These are phyloP conservation scores for Sceliomorpha sp. DNA, from an alignment of 2,888 invertebrate species.

Conservation along the genomic window DNA sequence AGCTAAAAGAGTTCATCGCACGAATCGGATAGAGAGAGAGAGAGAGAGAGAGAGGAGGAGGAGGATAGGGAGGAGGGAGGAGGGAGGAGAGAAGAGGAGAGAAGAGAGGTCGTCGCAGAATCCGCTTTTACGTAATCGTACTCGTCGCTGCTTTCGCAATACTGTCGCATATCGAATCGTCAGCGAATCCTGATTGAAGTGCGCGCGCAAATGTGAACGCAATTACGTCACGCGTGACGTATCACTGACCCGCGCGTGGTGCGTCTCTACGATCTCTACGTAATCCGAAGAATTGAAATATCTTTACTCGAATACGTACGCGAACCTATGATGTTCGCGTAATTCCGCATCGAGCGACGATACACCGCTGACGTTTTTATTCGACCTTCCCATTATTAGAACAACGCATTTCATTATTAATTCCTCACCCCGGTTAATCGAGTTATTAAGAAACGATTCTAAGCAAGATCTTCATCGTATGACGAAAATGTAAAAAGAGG, in stretches of 20 bases:
- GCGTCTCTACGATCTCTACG: constrained; percentile 47
- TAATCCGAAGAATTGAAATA: constrained; percentile 50
- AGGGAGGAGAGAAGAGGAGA: constrained; percentile 15
- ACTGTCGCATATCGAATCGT: constrained; percentile 59
- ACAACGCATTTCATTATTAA: too few species aligned
- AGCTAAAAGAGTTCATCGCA: constrained; percentile 42
- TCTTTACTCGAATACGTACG: constrained; percentile 41
- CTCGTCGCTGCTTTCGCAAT: constrained; percentile 52
- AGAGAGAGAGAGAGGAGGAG: constrained; percentile 3
- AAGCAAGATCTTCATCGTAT: too few species aligned
- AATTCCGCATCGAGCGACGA: too few species aligned
- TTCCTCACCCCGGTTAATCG: too few species aligned
- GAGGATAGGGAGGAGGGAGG: constrained; percentile 1
- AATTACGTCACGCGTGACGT: constrained; percentile 65
- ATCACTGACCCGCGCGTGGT: constrained; percentile 54
- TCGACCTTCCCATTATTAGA: too few species aligned
- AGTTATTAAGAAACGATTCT: too few species aligned
- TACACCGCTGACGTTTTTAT: too few species aligned
- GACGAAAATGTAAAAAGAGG: too few species aligned
- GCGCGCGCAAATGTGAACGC: constrained; percentile 58
- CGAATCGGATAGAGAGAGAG: constrained; percentile 27
- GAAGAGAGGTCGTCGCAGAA: constrained; percentile 59
- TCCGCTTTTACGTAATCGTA: constrained; percentile 54
- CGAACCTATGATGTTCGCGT: too few species aligned
- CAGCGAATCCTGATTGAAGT: constrained; percentile 60